Conservation (phyloP, 2,113 vertebrate genomes). For the Lophochroa leadbeateri region DNA sequence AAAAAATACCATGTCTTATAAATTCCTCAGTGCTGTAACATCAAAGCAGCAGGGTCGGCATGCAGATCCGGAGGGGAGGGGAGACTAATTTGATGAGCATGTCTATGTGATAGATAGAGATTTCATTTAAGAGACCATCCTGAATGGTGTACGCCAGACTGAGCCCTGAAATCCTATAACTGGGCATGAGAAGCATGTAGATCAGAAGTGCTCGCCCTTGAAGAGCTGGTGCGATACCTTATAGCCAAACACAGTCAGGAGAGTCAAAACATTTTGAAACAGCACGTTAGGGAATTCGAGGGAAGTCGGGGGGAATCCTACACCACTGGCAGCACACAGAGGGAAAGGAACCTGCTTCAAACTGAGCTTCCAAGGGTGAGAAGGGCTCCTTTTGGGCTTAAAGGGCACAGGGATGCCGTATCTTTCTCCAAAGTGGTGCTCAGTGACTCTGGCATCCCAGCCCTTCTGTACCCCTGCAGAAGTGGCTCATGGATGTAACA, state of each 20-base stretch:
- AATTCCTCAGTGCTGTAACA: conserved; percentile 61
- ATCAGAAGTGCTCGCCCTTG: not conserved
- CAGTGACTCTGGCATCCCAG: not conserved
- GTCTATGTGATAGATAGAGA: conserved; percentile 25
- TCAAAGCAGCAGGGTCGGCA: conserved; percentile 44
- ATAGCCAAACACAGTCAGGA: not conserved
- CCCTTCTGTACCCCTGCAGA: not conserved
- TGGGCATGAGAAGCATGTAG: not conserved
- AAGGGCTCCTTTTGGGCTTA: not conserved
- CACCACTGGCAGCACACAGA: not conserved
- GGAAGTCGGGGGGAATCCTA: not conserved
- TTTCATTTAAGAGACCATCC: conserved; percentile 35
- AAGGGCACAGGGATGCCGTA: fast-evolving
- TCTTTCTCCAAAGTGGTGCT: not conserved
- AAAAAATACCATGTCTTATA: conserved; percentile 63
- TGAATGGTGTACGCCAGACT: not conserved
- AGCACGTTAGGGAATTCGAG: not conserved
- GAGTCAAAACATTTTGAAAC: not conserved
- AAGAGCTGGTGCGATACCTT: not conserved
- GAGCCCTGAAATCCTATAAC: not conserved
- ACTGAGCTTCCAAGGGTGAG: not conserved
- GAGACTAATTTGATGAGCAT: conserved; percentile 54
- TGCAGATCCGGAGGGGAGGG: conserved; percentile 44
- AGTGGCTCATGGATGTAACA: not conserved
- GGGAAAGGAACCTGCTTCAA: not conserved